Evolutionary conservation across 2,888 invertebrate species (phyloP).

Genomic region (Nomada hirtipes): DNA sequence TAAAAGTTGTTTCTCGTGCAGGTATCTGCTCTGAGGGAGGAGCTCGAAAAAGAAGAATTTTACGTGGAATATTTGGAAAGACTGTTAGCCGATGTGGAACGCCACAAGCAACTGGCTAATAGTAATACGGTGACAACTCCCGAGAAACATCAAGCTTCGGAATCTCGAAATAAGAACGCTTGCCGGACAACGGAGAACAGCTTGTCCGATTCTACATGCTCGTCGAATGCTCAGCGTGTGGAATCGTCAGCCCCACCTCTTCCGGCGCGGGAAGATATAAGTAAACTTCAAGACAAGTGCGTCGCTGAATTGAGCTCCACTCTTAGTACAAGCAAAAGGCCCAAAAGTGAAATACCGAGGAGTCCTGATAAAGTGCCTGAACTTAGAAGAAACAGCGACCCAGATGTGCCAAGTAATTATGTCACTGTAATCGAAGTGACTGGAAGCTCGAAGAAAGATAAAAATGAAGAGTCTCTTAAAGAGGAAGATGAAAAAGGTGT

Average conservation of each 20-base stretch:
- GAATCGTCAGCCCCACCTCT: conserved; percentile 81
- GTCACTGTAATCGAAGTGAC: conserved; percentile 96
- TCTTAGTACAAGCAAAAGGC: conserved; percentile 78
- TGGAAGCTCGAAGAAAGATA: conserved; percentile 85
- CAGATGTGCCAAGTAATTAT: conserved; percentile 87
- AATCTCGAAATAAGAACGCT: conserved; percentile 68
- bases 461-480: conserved; percentile 85
- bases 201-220: conserved; percentile 47
- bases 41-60: conserved; percentile 95
- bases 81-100: conserved; percentile 93
- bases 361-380: conserved; percentile 81
- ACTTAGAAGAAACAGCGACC: conserved; percentile 84
- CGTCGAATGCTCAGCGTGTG: conserved; percentile 60
- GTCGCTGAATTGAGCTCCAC: conserved; percentile 83
- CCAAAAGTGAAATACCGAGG: conserved; percentile 82
- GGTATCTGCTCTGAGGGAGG: conserved; percentile 91
- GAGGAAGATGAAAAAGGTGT: conserved; percentile 84
- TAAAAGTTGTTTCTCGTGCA: conserved; percentile 54
- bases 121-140: conserved; percentile 78
- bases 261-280: conserved; percentile 80
- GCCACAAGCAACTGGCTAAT: conserved; percentile 87
- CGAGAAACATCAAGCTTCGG: conserved; percentile 82
- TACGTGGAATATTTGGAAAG: conserved; percentile 96
- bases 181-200: conserved; percentile 61
- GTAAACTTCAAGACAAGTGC: conserved; percentile 84